These are phyloP conservation scores for Melanargia galathea DNA, from an alignment of 2,888 invertebrate species.

Conservation along the genomic window DNA sequence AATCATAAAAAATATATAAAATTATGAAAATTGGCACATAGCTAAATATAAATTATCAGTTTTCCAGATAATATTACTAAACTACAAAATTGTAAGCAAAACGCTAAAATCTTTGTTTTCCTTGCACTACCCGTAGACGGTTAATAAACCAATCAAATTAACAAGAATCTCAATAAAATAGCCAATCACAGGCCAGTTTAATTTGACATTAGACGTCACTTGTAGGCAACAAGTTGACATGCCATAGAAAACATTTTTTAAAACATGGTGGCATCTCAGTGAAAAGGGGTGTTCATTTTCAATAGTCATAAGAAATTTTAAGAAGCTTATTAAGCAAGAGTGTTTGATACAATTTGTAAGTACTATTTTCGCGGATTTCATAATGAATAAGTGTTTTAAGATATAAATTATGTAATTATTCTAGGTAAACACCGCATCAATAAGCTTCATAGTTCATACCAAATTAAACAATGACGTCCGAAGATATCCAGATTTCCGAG, in stretches of 20 bases:
- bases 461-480: conserved; percentile 77
- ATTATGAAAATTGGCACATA: background rate
- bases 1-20: background rate
- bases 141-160: conserved; percentile 15
- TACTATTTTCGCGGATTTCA: conserved; percentile 36
- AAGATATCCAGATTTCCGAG: conserved; percentile 76
- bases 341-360: conserved; percentile 81
- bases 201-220: conserved; percentile 16
- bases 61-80: background rate
- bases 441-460: conserved; percentile 67
- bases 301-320: conserved; percentile 69
- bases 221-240: conserved; percentile 10
- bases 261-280: conserved; percentile 80
- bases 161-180: background rate
- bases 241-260: conserved; percentile 44
- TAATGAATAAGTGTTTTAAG: background rate
- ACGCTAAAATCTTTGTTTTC: background rate
- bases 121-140: background rate
- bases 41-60: background rate
- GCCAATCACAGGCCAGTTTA: background rate
- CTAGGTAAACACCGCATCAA: conserved; percentile 76
- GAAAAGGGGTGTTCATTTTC: conserved; percentile 68
- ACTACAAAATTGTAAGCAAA: background rate
- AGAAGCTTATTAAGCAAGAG: conserved; percentile 78
- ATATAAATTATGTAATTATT: conserved; percentile 39